Base-by-base conservation (phyloP, 2,888 invertebrate genomes). In the Meteorus cinctellus region DNA sequence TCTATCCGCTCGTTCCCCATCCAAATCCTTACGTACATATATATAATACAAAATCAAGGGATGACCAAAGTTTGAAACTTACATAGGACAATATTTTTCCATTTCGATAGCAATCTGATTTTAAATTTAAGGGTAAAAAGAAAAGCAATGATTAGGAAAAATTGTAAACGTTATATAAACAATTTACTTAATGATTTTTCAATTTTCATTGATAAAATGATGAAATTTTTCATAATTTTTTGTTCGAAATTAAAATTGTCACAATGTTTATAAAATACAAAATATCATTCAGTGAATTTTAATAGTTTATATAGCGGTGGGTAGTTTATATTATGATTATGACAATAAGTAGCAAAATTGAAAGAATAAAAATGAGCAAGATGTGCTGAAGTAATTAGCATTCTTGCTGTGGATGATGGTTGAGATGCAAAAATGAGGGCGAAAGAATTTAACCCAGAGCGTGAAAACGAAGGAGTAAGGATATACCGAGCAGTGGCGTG, bases 321-420 rank as follows among this genome's bases (percentile, higher is more conserved):
- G 68, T 27, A 66, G 51, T 72, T 36, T 55, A 48, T 48, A n/a
- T 48, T 16, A 48, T 48, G 0, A n/a, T 48, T 48, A 48, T 48
- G 16, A 69, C 48, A 72, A 69, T 69, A 71, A 14, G 66, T 36
- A 74, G n/a, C 41, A 48, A 55, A 24, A 51, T 55, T 16, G 36
- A 67, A 73, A 55, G 62, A 67, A 76, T 68, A 76, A 66, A 72
- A 76, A 72, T 62, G 31, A 62, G 75, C 41, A 75, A 78, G 75
- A 78, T 78, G 75, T 79, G 82, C 81, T 82, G 83, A 24, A 84
- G 84, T 84, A 87, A 86, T 87, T 87, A 87, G 85, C 85, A 85
- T 84, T 86, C 84, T 85, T 84, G 83, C 82, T 78, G 79, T 78
- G 72, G 24, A 55, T 55, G 19, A 76, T 73, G 73, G 69, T 29